These are phyloP conservation scores for Parnassius mnemosyne DNA, from an alignment of 2,888 invertebrate species.

Conservation along the genomic window DNA sequence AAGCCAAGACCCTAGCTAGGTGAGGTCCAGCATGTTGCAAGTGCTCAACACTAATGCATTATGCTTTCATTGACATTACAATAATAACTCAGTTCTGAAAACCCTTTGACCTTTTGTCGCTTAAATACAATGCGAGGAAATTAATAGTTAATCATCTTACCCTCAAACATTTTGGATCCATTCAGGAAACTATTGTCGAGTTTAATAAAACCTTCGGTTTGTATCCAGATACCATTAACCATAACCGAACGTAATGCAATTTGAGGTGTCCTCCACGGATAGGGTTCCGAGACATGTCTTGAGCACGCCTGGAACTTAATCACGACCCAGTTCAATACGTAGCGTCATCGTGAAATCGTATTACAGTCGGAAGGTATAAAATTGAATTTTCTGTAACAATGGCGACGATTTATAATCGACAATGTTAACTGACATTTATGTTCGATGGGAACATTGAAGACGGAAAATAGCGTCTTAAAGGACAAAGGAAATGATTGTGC, in stretches of 20 bases:
- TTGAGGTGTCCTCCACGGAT: not conserved
- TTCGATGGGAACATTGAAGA: not conserved
- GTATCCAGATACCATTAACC: not conserved
- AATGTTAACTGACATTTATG: not conserved
- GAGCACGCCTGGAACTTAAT: not conserved
- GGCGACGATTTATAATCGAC: not conserved
- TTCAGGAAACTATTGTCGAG: not conserved
- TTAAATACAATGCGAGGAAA: too few species aligned
- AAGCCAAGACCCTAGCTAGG: too few species aligned
- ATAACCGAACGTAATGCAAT: not conserved
- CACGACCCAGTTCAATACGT: not conserved
- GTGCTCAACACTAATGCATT: too few species aligned
- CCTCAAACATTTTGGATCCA: not conserved
- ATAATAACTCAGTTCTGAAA: too few species aligned
- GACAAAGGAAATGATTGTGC: too few species aligned
- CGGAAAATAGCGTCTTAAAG: not conserved
- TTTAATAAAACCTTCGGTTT: not conserved
- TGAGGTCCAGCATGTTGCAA: too few species aligned
- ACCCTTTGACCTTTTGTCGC: too few species aligned
- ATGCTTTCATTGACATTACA: too few species aligned
- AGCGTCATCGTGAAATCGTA: constrained; percentile 1
- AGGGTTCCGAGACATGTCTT: not conserved
- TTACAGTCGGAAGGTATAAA: constrained; percentile 4
- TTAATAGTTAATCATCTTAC: too few species aligned
- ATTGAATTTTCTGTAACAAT: constrained; percentile 5